Evolutionary conservation across 1,140 invertebrate genomes (phyloP), one percentile per base, ranked within the genome.

Genomic region (Mizuhopecten yessoensis): DNA sequence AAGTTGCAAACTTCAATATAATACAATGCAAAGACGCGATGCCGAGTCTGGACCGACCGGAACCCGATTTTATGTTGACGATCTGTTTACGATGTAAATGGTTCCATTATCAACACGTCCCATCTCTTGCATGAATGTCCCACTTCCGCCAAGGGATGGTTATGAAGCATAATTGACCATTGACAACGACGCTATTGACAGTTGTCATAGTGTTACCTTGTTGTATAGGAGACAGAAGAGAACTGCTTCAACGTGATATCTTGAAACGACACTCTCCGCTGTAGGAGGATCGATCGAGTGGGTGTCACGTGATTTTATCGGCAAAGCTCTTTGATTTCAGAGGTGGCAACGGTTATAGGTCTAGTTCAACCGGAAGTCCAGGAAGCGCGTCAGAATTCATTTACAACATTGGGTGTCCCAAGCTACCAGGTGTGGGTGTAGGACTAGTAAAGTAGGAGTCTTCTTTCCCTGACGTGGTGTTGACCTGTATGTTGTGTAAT

Each of bases 291-390:
- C 57, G 57, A 75, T 75, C 57, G 57, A 75, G 57, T 75, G 57
- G 57, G 57, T 75, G 57, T 75, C 57, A 75, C 57, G 57, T 75
- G 57, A 75, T 75, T 29, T 75, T 75, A 75, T 75, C 57, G 29
- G 57, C n/a, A 23, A 75, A 75, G 57, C 57, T 75, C 57, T 75
- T 75, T 75, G 57, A 75, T 75, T 75, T 75, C 57, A 75, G 57
- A 75, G 57, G 57, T 75, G 57, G 57, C 57, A 75, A 75, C 57
- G n/a, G n/a, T 75, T 75, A 75, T 75, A 75, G 57, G 57, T 75
- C n/a, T 75, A 75, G 57, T 75, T n/a, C 29, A 75, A 75, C 57
- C 57, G 57, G 57, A 75, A 75, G 57, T 75, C 57, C 23, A 75
- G 57, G 57, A 75, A 75, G 57, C 23, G 57, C 57, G 57, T 75